Base-by-base conservation (phyloP, 1,140 invertebrate genomes). In the Lepeophtheirus salmonis region DNA sequence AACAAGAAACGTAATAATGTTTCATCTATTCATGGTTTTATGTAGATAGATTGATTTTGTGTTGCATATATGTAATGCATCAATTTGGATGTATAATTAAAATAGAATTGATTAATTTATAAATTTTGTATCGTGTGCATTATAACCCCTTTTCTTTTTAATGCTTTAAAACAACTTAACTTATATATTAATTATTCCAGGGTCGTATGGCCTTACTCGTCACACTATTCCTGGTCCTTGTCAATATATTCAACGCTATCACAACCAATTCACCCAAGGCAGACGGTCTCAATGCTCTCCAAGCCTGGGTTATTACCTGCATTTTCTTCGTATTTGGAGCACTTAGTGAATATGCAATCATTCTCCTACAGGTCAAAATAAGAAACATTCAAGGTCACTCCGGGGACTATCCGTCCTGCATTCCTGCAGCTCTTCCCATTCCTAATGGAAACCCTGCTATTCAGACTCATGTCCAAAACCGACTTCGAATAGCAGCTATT, bases 301-400 rank as follows among this genome's bases (percentile, higher is more conserved):
- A 59, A 41, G 30, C 57, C 1, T 59, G 26, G 30, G 23, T 59
- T 10, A 48, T 59, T 13, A 41, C 57, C 22, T 59, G 57, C 48
- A 59, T 59, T 17, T 25, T 50, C 16, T 59, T 59, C 23, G 57
- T 59, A 22, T 59, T 59, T 41, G 57, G 57, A 50, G 57, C 57
- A 10, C 48, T 59, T 13, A 16, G 51, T 18, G 57, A 59, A 21
- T 59, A 59, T 22, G 51, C 57, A 13, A 41, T 59, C 17, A 59
- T 59, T 17, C 57, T 59, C 18, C 41, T 59, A 4, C 57, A 41
- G 14, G 18, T 59, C 2, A 59, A 59, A 22, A n/a, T 59, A 12
- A n/a, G 50, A n/a, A 50, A 21, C 52, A 17, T 54, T 17, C 16
- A 17, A 18, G 22, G n/a, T 3, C n/a, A 14, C 16, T 17, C 52